Conservation (phyloP, 2,797 vertebrate genomes). For the Oreonectes daqikongensis region DNA sequence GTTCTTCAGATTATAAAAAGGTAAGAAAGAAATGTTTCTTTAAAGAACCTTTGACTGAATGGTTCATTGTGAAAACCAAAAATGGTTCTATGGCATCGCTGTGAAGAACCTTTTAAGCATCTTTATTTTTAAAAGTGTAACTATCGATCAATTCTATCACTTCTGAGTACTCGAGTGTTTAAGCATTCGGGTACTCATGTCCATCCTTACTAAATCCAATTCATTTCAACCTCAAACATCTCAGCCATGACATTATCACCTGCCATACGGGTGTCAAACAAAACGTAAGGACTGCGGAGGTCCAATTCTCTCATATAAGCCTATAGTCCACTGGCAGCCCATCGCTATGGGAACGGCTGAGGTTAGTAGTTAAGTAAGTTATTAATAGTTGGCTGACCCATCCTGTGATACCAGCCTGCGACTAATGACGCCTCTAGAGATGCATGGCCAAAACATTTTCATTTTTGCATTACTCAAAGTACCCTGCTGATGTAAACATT, state of each 20-base stretch:
- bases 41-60: no score
- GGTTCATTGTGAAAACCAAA: no score
- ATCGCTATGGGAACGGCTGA: not conserved
- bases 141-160: no score
- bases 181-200: no score
- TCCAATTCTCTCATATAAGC: not conserved
- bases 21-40: no score
- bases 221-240: not conserved
- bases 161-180: no score
- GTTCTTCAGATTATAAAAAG: no score
- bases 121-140: no score
- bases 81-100: no score
- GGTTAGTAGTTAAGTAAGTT: slow-evolving; percentile 14
- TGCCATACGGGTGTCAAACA: not conserved
- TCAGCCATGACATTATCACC: not conserved
- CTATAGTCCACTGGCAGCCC: not conserved
- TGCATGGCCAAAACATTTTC: not conserved
- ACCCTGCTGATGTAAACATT: not conserved
- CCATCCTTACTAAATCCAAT: not conserved
- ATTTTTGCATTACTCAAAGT: not conserved
- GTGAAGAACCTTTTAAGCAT: no score
- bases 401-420: not conserved
- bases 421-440: slow-evolving; percentile 11
- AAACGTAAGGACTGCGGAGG: not conserved
- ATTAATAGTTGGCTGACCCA: slow-evolving; percentile 8